Percentiles rank a stretch among this genome's conserved stretches.
These are phyloP conservation scores for Plebejus anna DNA, from an alignment of 2,888 invertebrate genomes.

Conservation along the genomic window DNA sequence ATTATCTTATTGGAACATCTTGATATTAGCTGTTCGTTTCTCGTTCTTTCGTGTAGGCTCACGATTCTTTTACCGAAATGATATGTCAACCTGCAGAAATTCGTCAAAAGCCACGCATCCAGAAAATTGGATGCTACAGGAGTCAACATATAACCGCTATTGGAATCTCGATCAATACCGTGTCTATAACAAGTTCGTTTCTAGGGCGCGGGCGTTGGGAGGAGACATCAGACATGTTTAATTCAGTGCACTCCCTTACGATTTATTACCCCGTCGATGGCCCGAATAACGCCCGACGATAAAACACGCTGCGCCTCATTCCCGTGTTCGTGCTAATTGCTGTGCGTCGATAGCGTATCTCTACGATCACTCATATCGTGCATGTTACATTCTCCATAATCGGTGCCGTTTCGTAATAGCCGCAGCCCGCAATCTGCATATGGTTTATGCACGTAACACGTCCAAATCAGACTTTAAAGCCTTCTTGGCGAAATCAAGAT, in stretches of 20 bases:
- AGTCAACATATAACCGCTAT: neutral
- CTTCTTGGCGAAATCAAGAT: neutral
- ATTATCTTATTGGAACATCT: neutral
- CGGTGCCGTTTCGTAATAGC: neutral
- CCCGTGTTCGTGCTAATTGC: constrained; percentile 9
- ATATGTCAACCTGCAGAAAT: neutral
- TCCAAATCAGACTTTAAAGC: neutral
- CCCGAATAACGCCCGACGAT: constrained; percentile 7
- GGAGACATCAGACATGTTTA: constrained; percentile 17
- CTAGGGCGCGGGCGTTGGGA: constrained; percentile 16
- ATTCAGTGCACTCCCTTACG: constrained; percentile 20
- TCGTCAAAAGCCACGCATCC: neutral
- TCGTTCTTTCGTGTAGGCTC: neutral
- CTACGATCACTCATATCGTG: neutral
- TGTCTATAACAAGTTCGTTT: constrained; percentile 10
- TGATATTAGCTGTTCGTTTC: neutral
- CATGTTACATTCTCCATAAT: neutral
- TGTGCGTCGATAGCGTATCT: constrained; percentile 15
- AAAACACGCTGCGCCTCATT: neutral
- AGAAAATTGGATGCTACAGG: neutral
- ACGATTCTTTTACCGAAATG: neutral
- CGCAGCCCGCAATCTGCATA: neutral
- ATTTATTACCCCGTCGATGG: constrained; percentile 17
- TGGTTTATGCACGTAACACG: neutral
- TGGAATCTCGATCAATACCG: constrained; percentile 9